Conservation (phyloP, 23 tunicate species). For the Styela plicata region DNA sequence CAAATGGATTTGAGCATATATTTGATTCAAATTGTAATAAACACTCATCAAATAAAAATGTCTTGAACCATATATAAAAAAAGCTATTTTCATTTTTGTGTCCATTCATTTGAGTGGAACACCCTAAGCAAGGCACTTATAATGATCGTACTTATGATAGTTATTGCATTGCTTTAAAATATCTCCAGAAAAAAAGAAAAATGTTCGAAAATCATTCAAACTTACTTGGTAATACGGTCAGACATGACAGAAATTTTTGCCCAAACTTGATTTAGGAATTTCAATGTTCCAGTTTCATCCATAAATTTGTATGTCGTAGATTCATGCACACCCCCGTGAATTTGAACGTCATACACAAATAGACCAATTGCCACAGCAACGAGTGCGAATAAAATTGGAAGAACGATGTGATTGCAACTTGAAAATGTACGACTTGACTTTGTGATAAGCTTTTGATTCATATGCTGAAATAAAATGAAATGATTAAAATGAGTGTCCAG, state of each 20-base stretch:
- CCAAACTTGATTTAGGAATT: conserved; percentile 25
- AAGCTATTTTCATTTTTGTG: too few relatives aligned
- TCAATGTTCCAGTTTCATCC: conserved; percentile 35
- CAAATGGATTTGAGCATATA: too few relatives aligned
- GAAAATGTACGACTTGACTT: conserved; percentile 2
- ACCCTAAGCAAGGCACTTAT: too few relatives aligned
- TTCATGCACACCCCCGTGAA: conserved; percentile 40
- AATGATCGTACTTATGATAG: too few relatives aligned
- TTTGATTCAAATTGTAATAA: too few relatives aligned
- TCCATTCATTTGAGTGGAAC: too few relatives aligned
- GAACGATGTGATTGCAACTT: not conserved
- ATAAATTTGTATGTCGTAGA: conserved; percentile 36
- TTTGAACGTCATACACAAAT: conserved; percentile 32
- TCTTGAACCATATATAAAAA: too few relatives aligned
- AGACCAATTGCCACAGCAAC: conserved; percentile 39
- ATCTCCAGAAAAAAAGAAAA: too few relatives aligned
- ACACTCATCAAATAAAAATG: too few relatives aligned
- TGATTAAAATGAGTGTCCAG: too few relatives aligned
- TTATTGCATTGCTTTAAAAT: too few relatives aligned
- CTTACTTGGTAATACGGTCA: not conserved
- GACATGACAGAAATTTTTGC: not conserved
- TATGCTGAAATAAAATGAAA: conserved; percentile 5
- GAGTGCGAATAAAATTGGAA: conserved; percentile 36
- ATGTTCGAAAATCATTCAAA: not conserved
- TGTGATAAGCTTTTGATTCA: conserved; percentile 12